phyloP scores from a whole-genome alignment of 2,797 vertebrate genomes.

The Esox masquinongy region DNA sequence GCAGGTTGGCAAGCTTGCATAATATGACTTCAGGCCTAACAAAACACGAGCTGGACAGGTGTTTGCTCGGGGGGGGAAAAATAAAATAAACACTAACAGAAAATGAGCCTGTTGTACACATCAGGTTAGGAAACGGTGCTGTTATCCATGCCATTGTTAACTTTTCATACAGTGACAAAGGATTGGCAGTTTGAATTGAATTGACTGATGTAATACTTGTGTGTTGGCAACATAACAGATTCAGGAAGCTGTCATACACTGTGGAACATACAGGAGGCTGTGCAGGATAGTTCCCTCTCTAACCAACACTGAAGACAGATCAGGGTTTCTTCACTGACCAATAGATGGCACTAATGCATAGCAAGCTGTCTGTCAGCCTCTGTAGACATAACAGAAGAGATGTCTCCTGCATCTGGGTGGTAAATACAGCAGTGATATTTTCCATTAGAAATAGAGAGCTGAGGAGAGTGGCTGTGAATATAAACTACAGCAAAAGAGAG shows the following conservation, averaged over 20 bases:
- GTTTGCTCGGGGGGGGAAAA: constrained; percentile 47
- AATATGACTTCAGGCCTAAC: constrained; percentile 61
- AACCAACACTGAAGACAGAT: too few relatives aligned
- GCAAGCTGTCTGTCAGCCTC: constrained; percentile 23
- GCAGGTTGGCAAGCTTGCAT: constrained; percentile 46
- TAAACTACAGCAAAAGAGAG: not conserved
- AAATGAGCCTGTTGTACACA: not conserved
- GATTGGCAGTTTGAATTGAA: not conserved
- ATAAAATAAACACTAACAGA: constrained; percentile 32
- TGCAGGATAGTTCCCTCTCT: not conserved
- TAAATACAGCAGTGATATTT: constrained; percentile 4
- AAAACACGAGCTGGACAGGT: constrained; percentile 65
- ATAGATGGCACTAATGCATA: constrained; percentile 82
- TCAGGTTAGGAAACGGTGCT: not conserved
- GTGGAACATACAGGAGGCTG: not conserved
- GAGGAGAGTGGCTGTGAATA: constrained; percentile 4
- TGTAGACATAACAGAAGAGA: not conserved
- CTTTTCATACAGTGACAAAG: not conserved
- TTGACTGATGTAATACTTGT: not conserved
- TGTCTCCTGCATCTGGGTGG: too few relatives aligned
- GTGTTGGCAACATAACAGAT: not conserved
- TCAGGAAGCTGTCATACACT: not conserved
- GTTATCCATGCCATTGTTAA: not conserved
- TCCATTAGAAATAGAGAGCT: not conserved
- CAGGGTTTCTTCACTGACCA: constrained; percentile 49